Evolutionary conservation across 2,888 invertebrate species (phyloP), one percentile per base, ranked within the genome.

Genomic region (Prionchulus punctatus): DNA sequence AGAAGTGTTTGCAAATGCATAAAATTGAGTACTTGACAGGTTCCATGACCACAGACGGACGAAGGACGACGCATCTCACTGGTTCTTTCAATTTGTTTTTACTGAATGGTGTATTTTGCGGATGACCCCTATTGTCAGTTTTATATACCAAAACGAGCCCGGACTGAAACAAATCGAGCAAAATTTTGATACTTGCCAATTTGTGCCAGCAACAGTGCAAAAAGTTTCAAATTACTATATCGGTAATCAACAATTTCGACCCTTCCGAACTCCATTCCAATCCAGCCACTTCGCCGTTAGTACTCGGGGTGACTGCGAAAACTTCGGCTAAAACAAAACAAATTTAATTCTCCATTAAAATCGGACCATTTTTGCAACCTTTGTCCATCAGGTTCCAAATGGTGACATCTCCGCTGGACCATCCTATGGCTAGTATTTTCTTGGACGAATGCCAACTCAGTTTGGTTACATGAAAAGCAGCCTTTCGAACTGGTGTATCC

Each of bases 341-440:
- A n/a, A n/a, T n/a, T 36, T 36, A 18, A 18, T 18, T 18, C 36
- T 36, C 36, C 18, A 36, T 12, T 36, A 18, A 36, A 12, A 36
- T 36, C 36, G 36, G 36, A 36, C 7, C 7, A 36, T 12, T 36
- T 36, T 36, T 12, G n/a, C 47, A 18, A n/a, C 23, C 23, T 23
- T 45, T 45, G 18, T 45, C 12, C 15, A 45, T 23, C 47, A 21
- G 12, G 63, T 81, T 79, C 86, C 87, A 87, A 43, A 87, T 80
- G 65, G 82, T 80, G 2, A 94, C 77, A 68, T 89, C 88, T 7
- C 92, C 92, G 67, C 83, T 87, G 74, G 90, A 89, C 88, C 90
- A 92, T 2, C 88, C 89, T 45, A 84, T 83, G 1, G 84, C 84
- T 54, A 94, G 73, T 57, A 88, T 77, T 56, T 82, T 81, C 67